phyloP scores from a whole-genome alignment of 2,888 invertebrate genomes.

The Agelastica alni region DNA sequence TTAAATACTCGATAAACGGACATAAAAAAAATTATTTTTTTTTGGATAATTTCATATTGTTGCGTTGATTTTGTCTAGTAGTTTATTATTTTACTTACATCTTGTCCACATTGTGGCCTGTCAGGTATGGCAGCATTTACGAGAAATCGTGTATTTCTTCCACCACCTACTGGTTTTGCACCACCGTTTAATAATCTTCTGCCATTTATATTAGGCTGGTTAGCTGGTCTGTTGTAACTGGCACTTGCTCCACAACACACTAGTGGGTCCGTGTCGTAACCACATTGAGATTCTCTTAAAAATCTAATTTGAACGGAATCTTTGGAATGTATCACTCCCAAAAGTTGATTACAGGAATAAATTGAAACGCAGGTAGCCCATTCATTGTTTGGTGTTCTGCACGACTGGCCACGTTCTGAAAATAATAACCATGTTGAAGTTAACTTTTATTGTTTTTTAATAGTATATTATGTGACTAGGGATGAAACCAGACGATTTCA shows the following conservation, averaged over 20 bases:
- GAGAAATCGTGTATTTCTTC: constrained; percentile 2
- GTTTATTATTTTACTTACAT: constrained; percentile 39
- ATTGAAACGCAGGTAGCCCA: constrained; percentile 59
- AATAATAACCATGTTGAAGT: no score
- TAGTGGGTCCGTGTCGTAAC: constrained; percentile 53
- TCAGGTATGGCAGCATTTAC: constrained; percentile 39
- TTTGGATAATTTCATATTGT: no score
- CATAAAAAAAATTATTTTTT: neutral
- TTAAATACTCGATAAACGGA: no score
- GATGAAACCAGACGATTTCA: no score
- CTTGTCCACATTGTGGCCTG: constrained; percentile 44
- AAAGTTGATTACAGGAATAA: constrained; percentile 57
- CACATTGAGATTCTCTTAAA: constrained; percentile 62
- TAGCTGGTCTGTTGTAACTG: constrained; percentile 21
- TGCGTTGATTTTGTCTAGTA: no score
- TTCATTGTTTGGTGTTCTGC: constrained; percentile 57
- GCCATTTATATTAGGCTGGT: neutral
- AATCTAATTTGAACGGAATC: constrained; percentile 49
- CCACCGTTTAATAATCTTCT: neutral
- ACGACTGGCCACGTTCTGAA: constrained; percentile 50
- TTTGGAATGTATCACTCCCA: constrained; percentile 51
- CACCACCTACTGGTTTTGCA: neutral
- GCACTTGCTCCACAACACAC: constrained; percentile 57
- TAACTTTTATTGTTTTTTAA: no score
- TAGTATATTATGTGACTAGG: no score